Base-by-base conservation (phyloP, 2,797 vertebrate species). In the Cirrhinus mrigala region DNA sequence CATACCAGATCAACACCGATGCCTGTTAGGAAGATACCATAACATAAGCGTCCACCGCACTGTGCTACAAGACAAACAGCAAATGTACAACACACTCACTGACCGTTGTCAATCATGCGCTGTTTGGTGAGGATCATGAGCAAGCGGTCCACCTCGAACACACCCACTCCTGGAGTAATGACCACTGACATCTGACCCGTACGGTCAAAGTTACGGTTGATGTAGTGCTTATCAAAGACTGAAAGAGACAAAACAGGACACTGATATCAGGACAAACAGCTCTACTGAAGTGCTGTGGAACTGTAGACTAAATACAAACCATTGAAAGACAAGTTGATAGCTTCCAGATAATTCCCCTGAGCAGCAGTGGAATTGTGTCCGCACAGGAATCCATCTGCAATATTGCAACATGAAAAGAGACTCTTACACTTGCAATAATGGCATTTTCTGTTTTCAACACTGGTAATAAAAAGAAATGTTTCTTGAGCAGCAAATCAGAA, bases 191-290 rank as follows among this genome's bases (percentile, higher is more conserved):
- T 99, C 94, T 99, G 98, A 1, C 98, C 98, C 0, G 98, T 99
- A 37, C 98, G 97, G 90, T 99, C 98, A 3, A 99, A 99, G 93
- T 99, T 99, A 0, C 98, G 96, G 93, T 99, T 99, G 94, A 99
- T 99, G 91, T 98, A 99, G 89, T 99, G 98, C 89, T 99, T 99
- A 92, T 99, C 98, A 79, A 99, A 99, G 84, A 99, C 98, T 99
- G 89, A 9, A 58, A 68, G 29, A 71, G 44, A 71, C 1, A 24
- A 75, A 79, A 71, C 37, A 37, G 24, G 54, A 18, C 8, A 52
- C 5, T 48, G 16, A 66, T 11, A 15, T n/a, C 2, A 58, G 16
- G 7, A 54, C 58, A 71, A 37, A 76, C 12, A 24, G 11, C 18
- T 48, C 33, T 18, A 68, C 22, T 66, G 22, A 46, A 15, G 44